phyloP scores from a whole-genome alignment of 1,140 invertebrate genomes.

The Drosophila repleta region DNA sequence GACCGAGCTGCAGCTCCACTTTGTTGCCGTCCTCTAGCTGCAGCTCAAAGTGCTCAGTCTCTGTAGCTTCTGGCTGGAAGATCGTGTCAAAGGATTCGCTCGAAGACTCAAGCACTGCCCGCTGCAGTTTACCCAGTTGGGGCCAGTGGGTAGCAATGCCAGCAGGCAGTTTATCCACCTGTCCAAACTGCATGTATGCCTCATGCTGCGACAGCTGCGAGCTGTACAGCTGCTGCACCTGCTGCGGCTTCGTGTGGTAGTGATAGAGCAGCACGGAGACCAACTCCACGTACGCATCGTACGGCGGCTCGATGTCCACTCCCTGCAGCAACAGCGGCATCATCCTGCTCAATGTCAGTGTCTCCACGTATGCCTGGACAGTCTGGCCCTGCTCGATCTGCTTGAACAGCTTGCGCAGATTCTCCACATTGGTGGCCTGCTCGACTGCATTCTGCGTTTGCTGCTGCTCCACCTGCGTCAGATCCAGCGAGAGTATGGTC shows the following conservation, averaged over 20 bases:
- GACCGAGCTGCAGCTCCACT: slow-evolving; percentile 34
- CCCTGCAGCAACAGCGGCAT: slow-evolving; percentile 71
- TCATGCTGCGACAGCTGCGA: slow-evolving; percentile 34
- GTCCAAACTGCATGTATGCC: slow-evolving; percentile 65
- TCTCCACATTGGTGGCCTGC: slow-evolving; percentile 44
- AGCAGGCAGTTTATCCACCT: slow-evolving; percentile 25
- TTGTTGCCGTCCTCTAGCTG: slow-evolving; percentile 55
- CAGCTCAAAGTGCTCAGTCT: slow-evolving; percentile 48
- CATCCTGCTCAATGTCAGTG: slow-evolving; percentile 67
- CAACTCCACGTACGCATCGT: slow-evolving; percentile 70
- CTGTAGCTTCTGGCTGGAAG: slow-evolving; percentile 21
- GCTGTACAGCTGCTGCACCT: slow-evolving; percentile 59
- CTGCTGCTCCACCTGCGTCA: slow-evolving; percentile 45
- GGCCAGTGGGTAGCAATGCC: slow-evolving; percentile 41
- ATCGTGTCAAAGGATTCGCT: slow-evolving; percentile 41
- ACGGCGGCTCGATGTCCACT: slow-evolving; percentile 52
- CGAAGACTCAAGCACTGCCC: slow-evolving; percentile 21
- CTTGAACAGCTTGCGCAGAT: slow-evolving; percentile 65
- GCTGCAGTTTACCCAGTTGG: slow-evolving; percentile 32
- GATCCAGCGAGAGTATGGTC: slow-evolving; percentile 53
- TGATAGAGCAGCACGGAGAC: slow-evolving; percentile 76
- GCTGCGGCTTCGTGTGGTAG: slow-evolving; percentile 68
- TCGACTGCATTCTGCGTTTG: slow-evolving; percentile 39
- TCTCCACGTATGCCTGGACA: slow-evolving; percentile 77
- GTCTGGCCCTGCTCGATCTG: slow-evolving; percentile 77